Percentiles rank a stretch among this genome's conserved stretches.
phyloP scores from a whole-genome alignment of 2,888 invertebrate genomes.

The Elaeidobius kamerunicus region DNA sequence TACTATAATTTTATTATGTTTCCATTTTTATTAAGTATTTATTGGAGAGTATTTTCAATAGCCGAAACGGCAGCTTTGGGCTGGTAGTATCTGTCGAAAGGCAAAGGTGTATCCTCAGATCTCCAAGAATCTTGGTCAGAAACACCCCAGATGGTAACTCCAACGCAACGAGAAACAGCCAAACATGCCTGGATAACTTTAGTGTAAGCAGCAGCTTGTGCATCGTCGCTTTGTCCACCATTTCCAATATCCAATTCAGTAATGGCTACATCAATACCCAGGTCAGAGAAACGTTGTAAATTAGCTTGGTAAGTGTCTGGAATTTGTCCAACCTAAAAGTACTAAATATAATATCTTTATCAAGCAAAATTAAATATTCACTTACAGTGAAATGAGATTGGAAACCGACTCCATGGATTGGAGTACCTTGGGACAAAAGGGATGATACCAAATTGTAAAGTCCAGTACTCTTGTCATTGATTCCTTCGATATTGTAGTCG shows the following conservation, averaged over 20 bases:
- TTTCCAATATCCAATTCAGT: conserved; percentile 2
- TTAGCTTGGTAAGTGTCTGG: neutral
- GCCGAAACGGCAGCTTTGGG: conserved; percentile 4
- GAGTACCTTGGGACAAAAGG: neutral
- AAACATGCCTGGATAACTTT: neutral
- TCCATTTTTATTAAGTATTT: neutral
- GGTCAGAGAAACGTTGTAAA: neutral
- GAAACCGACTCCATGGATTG: conserved; percentile 8
- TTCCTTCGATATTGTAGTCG: conserved; percentile 7
- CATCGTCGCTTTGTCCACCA: neutral
- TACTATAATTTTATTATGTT: neutral
- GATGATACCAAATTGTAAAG: neutral
- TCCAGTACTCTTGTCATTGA: conserved; percentile 2
- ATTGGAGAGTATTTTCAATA: neutral
- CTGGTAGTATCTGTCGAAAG: neutral
- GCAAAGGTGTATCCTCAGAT: neutral
- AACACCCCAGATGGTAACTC: conserved; percentile 5
- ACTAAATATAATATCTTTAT: neutral
- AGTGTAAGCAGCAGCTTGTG: conserved; percentile 1
- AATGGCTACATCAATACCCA: conserved; percentile 3
- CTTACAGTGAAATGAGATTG: conserved; percentile 5
- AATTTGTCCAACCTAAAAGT: neutral
- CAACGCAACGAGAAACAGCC: conserved; percentile 1
- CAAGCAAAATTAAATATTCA: neutral
- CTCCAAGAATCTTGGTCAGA: conserved; percentile 3